phyloP scores from a whole-genome alignment of 2,888 invertebrate genomes.

The Hydrotaea cyrtoneurina region DNA sequence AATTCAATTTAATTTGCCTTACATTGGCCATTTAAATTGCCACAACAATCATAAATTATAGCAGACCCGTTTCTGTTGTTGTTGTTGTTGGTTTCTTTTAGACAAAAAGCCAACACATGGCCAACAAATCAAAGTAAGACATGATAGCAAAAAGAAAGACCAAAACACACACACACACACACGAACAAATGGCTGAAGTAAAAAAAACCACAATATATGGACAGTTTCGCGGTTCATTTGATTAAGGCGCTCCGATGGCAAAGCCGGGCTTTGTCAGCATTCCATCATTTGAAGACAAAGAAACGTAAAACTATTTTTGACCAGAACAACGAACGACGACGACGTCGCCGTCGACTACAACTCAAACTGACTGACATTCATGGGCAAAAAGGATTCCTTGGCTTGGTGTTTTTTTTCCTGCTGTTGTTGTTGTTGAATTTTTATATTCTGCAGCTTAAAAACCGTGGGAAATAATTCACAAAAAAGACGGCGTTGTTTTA shows the following conservation, averaged over 20 bases:
- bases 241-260: conserved; percentile 55
- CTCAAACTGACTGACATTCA: conserved; percentile 23
- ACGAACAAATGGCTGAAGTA: not conserved
- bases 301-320: conserved; percentile 24
- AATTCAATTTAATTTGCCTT: conserved; percentile 41
- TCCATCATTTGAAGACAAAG: conserved; percentile 55
- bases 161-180: too few relatives aligned
- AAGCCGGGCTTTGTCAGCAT: conserved; percentile 59
- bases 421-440: not conserved
- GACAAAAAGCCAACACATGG: conserved; percentile 1
- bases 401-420: not conserved
- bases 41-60: conserved; percentile 38
- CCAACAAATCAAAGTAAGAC: conserved; percentile 39
- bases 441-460: conserved; percentile 15
- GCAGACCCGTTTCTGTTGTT: not conserved
- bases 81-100: not conserved
- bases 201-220: conserved; percentile 59
- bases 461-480: conserved; percentile 61
- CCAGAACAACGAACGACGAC: not conserved
- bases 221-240: conserved; percentile 57
- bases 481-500: conserved; percentile 60
- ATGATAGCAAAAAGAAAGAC: conserved; percentile 21
- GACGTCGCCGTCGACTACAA: not conserved
- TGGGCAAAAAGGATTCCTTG: conserved; percentile 10
- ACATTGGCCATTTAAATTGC: conserved; percentile 42